These are phyloP conservation scores for Nycticryphes semicollaris DNA, from an alignment of 2,113 vertebrate species.

Conservation along the genomic window DNA sequence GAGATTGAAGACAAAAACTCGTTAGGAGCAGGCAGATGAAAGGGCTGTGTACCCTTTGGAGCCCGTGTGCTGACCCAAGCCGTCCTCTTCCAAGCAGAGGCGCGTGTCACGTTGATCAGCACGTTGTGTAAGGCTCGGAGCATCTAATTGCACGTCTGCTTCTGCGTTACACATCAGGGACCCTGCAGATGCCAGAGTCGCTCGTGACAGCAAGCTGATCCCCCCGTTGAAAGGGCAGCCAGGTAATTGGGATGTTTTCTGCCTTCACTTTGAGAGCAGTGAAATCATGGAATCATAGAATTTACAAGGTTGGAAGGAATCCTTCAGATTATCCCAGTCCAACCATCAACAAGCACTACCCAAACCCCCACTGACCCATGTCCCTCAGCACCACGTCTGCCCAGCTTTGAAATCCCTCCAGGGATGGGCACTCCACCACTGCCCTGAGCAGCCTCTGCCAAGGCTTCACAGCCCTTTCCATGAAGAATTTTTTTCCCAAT, in stretches of 20 bases:
- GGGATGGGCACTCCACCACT: too few species aligned
- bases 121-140: background rate
- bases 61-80: background rate
- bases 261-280: background rate
- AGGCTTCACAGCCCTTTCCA: too few species aligned
- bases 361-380: too few species aligned
- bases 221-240: background rate
- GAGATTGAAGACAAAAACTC: background rate
- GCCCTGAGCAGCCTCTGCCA: too few species aligned
- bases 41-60: background rate
- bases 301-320: background rate
- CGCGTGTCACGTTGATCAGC: background rate
- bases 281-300: background rate
- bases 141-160: background rate
- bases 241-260: background rate
- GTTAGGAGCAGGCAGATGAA: background rate
- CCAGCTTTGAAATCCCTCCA: too few species aligned
- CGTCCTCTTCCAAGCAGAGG: background rate
- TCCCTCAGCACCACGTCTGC: background rate
- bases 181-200: background rate
- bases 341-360: background rate
- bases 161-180: background rate
- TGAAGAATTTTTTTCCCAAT: too few species aligned
- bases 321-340: background rate
- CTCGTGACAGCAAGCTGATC: background rate